phyloP scores from a whole-genome alignment of 2,797 vertebrate genomes.

The Telmatherina bonti region DNA sequence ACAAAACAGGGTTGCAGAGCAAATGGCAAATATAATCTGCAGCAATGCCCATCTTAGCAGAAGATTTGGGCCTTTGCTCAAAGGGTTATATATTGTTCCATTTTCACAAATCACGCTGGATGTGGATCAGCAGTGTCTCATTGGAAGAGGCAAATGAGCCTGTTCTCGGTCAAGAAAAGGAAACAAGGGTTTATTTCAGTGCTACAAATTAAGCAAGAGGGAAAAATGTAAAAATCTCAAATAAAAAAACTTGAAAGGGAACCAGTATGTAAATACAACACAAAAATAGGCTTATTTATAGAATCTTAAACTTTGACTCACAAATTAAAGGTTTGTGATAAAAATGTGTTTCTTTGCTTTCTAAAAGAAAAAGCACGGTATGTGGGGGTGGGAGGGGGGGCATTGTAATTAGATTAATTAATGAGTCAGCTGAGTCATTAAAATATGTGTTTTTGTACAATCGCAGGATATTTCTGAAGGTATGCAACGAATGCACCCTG shows the following conservation, averaged over 20 bases:
- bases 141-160: constrained; percentile 30
- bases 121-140: constrained; percentile 42
- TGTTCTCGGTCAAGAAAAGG: neutral
- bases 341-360: no score
- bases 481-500: neutral
- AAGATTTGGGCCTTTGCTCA: constrained; percentile 77
- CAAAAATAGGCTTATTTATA: neutral
- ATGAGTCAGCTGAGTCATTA: neutral
- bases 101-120: constrained; percentile 65
- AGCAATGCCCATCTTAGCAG: constrained; percentile 72
- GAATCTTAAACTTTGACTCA: no score
- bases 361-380: no score
- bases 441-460: neutral
- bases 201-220: neutral
- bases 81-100: constrained; percentile 77
- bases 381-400: no score
- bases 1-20: constrained; percentile 71
- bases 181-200: constrained; percentile 16
- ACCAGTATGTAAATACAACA: neutral
- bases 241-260: neutral
- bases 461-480: neutral
- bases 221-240: neutral
- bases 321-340: no score
- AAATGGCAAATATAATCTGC: constrained; percentile 76
- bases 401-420: no score